A percentile compares a stretch with the other conserved stretches of the same genome.
phyloP scores from a whole-genome alignment of 2,888 invertebrate species.

The Diarsia dahlii region DNA sequence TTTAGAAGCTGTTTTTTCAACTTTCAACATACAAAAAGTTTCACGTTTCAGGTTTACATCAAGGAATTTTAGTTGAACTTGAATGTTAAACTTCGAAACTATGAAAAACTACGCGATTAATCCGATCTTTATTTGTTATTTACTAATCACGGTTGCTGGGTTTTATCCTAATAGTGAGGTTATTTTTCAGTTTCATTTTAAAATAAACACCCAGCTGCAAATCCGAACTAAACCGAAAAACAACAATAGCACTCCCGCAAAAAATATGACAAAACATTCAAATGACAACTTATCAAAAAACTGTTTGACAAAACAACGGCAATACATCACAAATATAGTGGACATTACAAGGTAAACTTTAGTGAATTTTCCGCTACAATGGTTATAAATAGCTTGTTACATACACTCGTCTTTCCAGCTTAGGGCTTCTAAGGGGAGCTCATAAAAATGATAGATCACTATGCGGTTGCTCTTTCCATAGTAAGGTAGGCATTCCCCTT shows the following conservation, averaged over 20 bases:
- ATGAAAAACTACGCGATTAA: background rate
- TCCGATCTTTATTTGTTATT: background rate
- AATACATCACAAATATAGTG: slow-evolving; percentile 75
- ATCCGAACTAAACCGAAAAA: background rate
- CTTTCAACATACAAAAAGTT: background rate
- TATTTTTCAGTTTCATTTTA: background rate
- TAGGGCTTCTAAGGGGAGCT: slow-evolving; percentile 84
- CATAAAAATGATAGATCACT: slow-evolving; percentile 89
- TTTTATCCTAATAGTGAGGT: background rate
- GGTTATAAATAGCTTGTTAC: slow-evolving; percentile 88
- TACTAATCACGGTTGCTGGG: background rate
- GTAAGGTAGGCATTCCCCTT: slow-evolving; percentile 60
- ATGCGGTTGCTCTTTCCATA: slow-evolving; percentile 73
- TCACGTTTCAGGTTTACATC: no score
- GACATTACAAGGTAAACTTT: slow-evolving; percentile 79
- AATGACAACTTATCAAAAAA: slow-evolving; percentile 38
- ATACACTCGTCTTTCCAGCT: slow-evolving; percentile 87
- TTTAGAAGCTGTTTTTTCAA: background rate
- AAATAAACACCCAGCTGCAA: background rate
- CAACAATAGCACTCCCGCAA: background rate
- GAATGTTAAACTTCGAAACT: no score
- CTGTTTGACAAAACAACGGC: slow-evolving; percentile 37
- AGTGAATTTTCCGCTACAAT: slow-evolving; percentile 83
- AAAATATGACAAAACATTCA: slow-evolving; percentile 20
- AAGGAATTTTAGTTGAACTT: background rate